Base-by-base conservation (phyloP, 1,140 invertebrate species). In the Zaprionus inermis region DNA sequence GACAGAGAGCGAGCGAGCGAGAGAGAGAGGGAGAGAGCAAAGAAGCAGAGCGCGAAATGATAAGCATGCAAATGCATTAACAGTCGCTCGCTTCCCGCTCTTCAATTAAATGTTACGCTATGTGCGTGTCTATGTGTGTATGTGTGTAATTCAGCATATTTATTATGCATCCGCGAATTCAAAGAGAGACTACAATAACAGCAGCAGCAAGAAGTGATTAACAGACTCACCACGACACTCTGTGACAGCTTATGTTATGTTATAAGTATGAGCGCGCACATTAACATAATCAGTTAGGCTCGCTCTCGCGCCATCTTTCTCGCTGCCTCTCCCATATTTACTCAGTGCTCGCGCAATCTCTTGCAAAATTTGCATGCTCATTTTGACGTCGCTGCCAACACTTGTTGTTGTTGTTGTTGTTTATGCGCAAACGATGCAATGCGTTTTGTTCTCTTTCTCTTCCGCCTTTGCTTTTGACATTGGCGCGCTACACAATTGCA, bases 401-500 rank as follows among this genome's bases (percentile, higher is more conserved):
- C 74, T 76, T 76, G 69, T 72, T 76, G 58, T 70, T 60, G 51
- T 56, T 55, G 36, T 36, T 46, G n/a, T 61, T 71, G 38, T 22
- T 52, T 30, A 20, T 57, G 44, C 6, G 30, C 30, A 32, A 32
- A 9, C 30, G 30, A 32, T 57, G 38, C 72, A 36, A 51, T 55
- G 60, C 75, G 52, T 52, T 32, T 41, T 58, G 32, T 16, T 20
- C 49, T 16, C 46, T 20, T 36, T 11, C 52, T 63, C 59, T 85
- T 84, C 78, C 82, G 28, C 52, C 58, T 68, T 75, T 60, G 41
- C 46, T 59, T 72, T 72, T 72, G 69, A 72, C 72, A 68, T 61
- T 69, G 44, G 56, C 56, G 56, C 56, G 32, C 24, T 56, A 52
- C 66, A 57, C n/a, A 24, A 55, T 59, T 68, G 52, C 38, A 30